Conservation (phyloP, 2,888 invertebrate genomes). For the Stenichneumon culpator region DNA sequence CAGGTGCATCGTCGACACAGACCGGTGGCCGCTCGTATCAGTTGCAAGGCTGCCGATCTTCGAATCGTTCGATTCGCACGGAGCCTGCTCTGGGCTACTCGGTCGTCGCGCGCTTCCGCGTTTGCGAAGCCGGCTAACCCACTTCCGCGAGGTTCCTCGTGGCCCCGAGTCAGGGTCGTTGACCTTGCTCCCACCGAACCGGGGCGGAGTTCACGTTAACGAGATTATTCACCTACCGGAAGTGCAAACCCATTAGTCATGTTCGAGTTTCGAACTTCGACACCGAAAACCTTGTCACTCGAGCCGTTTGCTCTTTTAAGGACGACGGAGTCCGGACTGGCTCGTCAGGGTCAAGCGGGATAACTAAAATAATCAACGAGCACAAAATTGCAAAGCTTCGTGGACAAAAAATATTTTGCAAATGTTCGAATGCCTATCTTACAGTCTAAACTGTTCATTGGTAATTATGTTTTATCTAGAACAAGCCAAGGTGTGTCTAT, state of each 20-base stretch:
- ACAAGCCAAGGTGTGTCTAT: background rate
- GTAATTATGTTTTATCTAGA: background rate
- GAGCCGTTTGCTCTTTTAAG: background rate
- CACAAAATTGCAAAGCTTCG: no score
- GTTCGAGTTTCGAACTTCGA: constrained; percentile 11
- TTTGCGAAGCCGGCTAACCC: constrained; percentile 72
- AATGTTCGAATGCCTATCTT: background rate
- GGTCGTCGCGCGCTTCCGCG: constrained; percentile 70
- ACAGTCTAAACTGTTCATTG: background rate
- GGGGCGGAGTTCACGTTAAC: constrained; percentile 34
- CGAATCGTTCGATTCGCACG: constrained; percentile 40
- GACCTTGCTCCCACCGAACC: constrained; percentile 59
- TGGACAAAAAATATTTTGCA: no score
- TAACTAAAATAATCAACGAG: background rate
- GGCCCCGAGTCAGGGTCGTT: constrained; percentile 55
- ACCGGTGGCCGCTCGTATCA: constrained; percentile 17
- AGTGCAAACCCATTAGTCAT: constrained; percentile 7
- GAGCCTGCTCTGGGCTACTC: constrained; percentile 6
- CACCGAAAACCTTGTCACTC: background rate
- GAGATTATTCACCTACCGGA: constrained; percentile 37
- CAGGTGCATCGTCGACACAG: constrained; percentile 34
- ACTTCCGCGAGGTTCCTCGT: constrained; percentile 65
- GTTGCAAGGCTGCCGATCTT: constrained; percentile 45
- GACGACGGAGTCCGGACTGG: background rate
- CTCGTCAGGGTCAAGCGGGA: background rate